Conservation (phyloP, 2,888 invertebrate genomes). For the Labia minor region DNA sequence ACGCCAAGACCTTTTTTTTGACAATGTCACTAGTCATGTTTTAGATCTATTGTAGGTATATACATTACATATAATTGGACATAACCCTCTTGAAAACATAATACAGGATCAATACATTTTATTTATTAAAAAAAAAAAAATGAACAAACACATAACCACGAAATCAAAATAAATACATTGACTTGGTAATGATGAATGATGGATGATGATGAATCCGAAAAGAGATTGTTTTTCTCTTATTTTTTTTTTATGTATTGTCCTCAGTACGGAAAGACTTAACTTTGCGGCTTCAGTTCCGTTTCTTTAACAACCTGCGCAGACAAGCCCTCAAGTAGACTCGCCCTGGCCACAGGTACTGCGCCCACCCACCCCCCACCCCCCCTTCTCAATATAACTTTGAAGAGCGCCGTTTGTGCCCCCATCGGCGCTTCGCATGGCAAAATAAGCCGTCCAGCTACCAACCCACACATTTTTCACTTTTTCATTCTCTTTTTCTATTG, state of each 20-base stretch:
- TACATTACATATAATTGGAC: too few relatives aligned
- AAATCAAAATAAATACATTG: too few relatives aligned
- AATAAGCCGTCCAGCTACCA: background rate
- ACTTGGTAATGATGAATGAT: too few relatives aligned
- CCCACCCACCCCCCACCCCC: conserved; percentile 46
- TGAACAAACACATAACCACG: too few relatives aligned
- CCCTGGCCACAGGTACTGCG: conserved; percentile 7
- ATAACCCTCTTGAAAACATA: too few relatives aligned
- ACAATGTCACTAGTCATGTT: too few relatives aligned
- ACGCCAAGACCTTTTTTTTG: background rate
- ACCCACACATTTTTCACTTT: background rate
- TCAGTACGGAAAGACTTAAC: conserved; percentile 93
- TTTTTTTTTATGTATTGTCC: conserved; percentile 46
- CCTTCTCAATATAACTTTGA: conserved; percentile 58
- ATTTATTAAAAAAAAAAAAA: too few relatives aligned
- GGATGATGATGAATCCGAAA: too few relatives aligned
- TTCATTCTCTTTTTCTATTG: conserved; percentile 8
- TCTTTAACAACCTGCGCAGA: conserved; percentile 87
- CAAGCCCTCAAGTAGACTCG: conserved; percentile 36
- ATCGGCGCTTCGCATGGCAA: background rate
- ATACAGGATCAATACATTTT: too few relatives aligned
- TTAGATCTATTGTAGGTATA: too few relatives aligned
- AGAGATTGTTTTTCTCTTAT: conserved; percentile 16
- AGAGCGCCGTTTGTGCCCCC: conserved; percentile 36
- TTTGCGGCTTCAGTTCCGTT: conserved; percentile 89